Conservation (phyloP, 2,113 vertebrate genomes). For the Aphelocoma coerulescens region DNA sequence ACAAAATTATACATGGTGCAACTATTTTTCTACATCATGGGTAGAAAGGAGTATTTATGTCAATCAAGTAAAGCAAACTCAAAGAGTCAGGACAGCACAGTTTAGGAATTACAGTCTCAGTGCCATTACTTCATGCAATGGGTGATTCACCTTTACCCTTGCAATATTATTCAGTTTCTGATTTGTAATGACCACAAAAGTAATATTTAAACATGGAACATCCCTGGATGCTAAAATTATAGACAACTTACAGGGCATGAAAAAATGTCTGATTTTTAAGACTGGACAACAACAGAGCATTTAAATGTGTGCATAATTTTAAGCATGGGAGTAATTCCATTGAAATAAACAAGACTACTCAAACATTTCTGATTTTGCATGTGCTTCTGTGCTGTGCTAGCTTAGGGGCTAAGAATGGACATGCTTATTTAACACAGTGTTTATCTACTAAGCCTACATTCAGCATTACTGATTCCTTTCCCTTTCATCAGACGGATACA, state of each 20-base stretch:
- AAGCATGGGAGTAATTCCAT: not conserved
- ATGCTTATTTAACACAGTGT: slow-evolving; percentile 34
- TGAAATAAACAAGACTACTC: slow-evolving; percentile 32
- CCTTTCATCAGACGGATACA: slow-evolving; percentile 29
- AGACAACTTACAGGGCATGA: not conserved
- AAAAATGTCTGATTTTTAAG: not conserved
- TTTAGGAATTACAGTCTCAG: not conserved
- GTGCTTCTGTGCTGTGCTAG: slow-evolving; percentile 7
- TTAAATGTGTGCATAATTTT: slow-evolving; percentile 1
- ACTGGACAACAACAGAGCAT: not conserved
- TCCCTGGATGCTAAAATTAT: not conserved
- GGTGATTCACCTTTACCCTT: not conserved
- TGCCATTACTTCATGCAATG: not conserved
- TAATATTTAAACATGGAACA: not conserved
- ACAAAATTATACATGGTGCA: not conserved
- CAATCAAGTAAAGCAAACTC: not conserved
- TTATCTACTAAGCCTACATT: slow-evolving; percentile 41
- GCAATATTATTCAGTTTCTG: not conserved
- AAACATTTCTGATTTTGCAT: slow-evolving; percentile 16
- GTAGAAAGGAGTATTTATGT: not conserved
- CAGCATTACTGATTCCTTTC: slow-evolving; percentile 40
- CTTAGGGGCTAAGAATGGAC: slow-evolving; percentile 45
- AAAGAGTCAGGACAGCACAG: not conserved
- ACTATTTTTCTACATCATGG: not conserved
- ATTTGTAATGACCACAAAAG: not conserved